Percentiles rank a stretch among this genome's conserved stretches.
These are phyloP conservation scores for Micropterix aruncella DNA, from an alignment of 2,888 invertebrate genomes.

Conservation along the genomic window DNA sequence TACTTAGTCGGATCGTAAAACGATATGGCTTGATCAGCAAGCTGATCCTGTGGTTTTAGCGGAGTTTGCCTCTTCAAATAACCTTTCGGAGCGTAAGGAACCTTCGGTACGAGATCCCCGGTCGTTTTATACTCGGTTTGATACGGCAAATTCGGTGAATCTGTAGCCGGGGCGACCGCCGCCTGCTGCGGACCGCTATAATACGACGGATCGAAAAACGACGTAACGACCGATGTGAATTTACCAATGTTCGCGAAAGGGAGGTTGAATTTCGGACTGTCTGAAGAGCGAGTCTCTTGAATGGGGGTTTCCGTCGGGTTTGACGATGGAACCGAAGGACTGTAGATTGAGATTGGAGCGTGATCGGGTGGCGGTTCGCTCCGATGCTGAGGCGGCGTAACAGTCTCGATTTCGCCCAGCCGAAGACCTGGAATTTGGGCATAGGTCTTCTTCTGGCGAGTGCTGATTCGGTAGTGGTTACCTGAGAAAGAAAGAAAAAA, in stretches of 20 bases:
- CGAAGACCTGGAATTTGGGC: constrained; percentile 65
- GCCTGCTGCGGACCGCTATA: constrained; percentile 21
- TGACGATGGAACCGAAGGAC: constrained; percentile 7
- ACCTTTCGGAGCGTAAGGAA: neutral
- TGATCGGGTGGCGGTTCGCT: constrained; percentile 4
- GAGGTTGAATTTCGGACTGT: neutral
- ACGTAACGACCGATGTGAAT: constrained; percentile 21
- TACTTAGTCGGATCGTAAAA: no score
- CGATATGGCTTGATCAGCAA: no score
- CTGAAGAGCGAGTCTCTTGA: constrained; percentile 30
- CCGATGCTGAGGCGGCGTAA: constrained; percentile 8
- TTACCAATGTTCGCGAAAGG: constrained; percentile 3
- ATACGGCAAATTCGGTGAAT: constrained; percentile 9
- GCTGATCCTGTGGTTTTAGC: no score
- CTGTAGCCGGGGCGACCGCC: constrained; percentile 16
- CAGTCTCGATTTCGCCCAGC: constrained; percentile 21
- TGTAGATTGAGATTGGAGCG: constrained; percentile 4
- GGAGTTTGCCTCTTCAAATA: neutral
- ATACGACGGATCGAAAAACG: constrained; percentile 33
- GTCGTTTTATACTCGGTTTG: neutral
- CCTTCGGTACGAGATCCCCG: neutral
- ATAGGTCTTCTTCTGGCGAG: constrained; percentile 55
- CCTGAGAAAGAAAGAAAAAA: constrained; percentile 14
- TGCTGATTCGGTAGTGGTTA: constrained; percentile 51
- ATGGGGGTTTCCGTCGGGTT: constrained; percentile 4